These are phyloP conservation scores for Zosterops lateralis DNA, from an alignment of 2,113 vertebrate genomes.

Conservation along the genomic window DNA sequence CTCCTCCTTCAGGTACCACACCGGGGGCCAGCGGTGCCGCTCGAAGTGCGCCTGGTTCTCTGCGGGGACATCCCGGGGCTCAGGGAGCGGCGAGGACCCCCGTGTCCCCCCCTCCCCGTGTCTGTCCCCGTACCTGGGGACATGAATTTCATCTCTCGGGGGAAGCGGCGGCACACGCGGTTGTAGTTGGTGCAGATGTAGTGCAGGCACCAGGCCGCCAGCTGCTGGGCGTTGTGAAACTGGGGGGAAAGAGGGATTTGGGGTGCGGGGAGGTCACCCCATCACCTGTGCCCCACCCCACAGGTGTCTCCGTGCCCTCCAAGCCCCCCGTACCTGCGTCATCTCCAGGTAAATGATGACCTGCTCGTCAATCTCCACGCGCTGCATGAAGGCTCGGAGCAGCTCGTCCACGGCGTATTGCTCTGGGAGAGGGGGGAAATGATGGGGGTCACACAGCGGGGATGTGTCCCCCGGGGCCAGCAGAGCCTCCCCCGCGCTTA, in stretches of 20 bases:
- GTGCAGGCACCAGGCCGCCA: conserved; percentile 88
- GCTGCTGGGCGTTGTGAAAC: conserved; percentile 87
- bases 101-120: not conserved
- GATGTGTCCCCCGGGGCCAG: not conserved
- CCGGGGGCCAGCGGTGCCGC: conserved; percentile 87
- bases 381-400: conserved; percentile 76
- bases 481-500: not conserved
- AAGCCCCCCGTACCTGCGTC: conserved; percentile 73
- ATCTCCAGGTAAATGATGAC: conserved; percentile 86
- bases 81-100: not conserved
- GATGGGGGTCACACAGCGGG: no score
- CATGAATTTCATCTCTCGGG: conserved; percentile 90
- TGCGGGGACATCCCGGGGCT: not conserved
- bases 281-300: no score
- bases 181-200: conserved; percentile 94
- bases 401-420: conserved; percentile 86
- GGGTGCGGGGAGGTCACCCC: not conserved
- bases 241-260: not conserved
- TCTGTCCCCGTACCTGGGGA: conserved; percentile 72
- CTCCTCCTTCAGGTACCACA: conserved; percentile 91
- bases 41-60: conserved; percentile 86
- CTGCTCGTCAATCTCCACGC: conserved; percentile 84
- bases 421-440: conserved; percentile 64
- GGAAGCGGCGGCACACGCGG: conserved; percentile 87
- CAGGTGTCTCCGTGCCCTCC: not conserved